Evolutionary conservation across 2,888 invertebrate species (phyloP).

Genomic region (Rhagonycha lutea): DNA sequence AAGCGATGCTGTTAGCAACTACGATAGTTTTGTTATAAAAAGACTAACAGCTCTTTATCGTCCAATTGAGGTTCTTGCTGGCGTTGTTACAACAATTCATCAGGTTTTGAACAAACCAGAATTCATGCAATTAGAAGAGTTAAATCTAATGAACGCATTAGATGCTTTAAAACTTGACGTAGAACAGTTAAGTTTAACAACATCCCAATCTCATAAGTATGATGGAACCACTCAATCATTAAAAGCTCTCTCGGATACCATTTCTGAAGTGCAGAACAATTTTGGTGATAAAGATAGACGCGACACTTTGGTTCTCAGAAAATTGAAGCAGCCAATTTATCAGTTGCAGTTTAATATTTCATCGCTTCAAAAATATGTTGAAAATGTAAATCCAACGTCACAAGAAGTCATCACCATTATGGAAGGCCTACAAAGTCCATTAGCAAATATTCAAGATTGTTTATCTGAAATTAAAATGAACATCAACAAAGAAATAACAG

Average conservation of each 20-base stretch:
- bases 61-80: background rate
- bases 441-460: constrained; percentile 13
- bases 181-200: constrained; percentile 5
- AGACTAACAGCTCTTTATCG: background rate
- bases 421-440: constrained; percentile 6
- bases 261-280: constrained; percentile 4
- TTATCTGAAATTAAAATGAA: constrained; percentile 23
- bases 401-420: background rate
- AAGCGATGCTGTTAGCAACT: background rate
- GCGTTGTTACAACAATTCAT: background rate
- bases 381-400: background rate
- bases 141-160: constrained; percentile 9
- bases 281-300: constrained; percentile 10
- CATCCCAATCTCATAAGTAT: background rate
- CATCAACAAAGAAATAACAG: constrained; percentile 1
- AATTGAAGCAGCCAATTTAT: constrained; percentile 2
- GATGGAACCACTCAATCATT: constrained; percentile 4
- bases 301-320: constrained; percentile 2
- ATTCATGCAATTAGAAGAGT: constrained; percentile 1
- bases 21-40: background rate
- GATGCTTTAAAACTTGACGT: constrained; percentile 3
- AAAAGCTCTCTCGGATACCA: background rate
- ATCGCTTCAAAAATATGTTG: background rate
- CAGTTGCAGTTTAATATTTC: constrained; percentile 9
- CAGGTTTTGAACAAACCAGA: background rate